These are phyloP conservation scores for Agriotes lineatus DNA, from an alignment of 2,888 invertebrate species.

Conservation along the genomic window DNA sequence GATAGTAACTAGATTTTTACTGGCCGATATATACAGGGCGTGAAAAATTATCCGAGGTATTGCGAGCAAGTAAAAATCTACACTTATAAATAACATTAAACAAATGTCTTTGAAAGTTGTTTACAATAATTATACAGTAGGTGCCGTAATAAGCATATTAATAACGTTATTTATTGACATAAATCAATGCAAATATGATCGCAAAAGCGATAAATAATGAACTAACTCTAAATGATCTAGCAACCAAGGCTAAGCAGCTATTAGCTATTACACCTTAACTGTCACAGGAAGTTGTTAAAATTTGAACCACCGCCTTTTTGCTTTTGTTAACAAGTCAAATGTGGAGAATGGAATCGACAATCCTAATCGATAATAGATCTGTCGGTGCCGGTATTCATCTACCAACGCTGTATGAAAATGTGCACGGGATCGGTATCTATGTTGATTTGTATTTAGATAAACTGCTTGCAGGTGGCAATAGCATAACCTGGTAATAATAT, in stretches of 20 bases:
- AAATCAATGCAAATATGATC: slow-evolving; percentile 34
- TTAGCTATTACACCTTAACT: slow-evolving; percentile 21
- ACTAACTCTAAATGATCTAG: slow-evolving; percentile 15
- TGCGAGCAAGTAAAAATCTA: slow-evolving; percentile 21
- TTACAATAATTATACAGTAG: slow-evolving; percentile 42
- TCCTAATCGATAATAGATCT: slow-evolving; percentile 32
- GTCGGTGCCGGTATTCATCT: slow-evolving; percentile 18
- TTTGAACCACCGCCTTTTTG: slow-evolving; percentile 16
- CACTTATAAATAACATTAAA: slow-evolving; percentile 32
- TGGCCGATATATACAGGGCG: neutral
- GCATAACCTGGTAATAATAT: too few species aligned
- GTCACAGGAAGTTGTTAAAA: slow-evolving; percentile 29
- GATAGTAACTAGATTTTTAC: neutral
- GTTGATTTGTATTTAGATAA: slow-evolving; percentile 20
- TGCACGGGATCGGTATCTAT: neutral
- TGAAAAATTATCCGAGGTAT: slow-evolving; percentile 13
- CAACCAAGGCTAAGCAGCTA: slow-evolving; percentile 24
- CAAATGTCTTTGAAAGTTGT: slow-evolving; percentile 39
- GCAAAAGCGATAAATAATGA: slow-evolving; percentile 25
- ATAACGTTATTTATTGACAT: slow-evolving; percentile 33
- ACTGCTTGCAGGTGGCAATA: slow-evolving; percentile 15
- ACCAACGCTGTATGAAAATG: slow-evolving; percentile 7
- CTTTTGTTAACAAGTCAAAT: slow-evolving; percentile 5
- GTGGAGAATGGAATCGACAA: neutral
- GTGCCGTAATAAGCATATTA: slow-evolving; percentile 32